Conservation (phyloP, 2,888 invertebrate species). For the Netelia virgata region DNA sequence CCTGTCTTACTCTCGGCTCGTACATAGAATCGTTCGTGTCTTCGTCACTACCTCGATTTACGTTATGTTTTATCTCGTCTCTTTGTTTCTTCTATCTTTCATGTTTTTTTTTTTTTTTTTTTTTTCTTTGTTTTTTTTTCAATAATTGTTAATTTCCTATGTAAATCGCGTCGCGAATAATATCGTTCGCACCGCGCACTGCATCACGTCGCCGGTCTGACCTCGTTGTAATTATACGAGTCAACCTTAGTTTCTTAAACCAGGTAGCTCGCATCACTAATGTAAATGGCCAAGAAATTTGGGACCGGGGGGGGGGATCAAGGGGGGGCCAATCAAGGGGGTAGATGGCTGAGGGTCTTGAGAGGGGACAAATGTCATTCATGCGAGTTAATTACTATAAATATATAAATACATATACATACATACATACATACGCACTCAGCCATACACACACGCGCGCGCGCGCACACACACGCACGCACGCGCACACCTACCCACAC, state of each 20-base stretch:
- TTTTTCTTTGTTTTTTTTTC: neutral
- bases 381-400: slow-evolving; percentile 38
- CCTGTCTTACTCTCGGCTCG: slow-evolving; percentile 12
- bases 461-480: neutral
- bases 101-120: neutral
- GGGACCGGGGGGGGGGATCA: neutral
- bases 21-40: slow-evolving; percentile 20
- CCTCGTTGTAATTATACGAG: slow-evolving; percentile 18
- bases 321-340: neutral
- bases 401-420: neutral
- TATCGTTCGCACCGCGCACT: slow-evolving; percentile 56
- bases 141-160: slow-evolving; percentile 39
- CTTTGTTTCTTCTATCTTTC: slow-evolving; percentile 1
- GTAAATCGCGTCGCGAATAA: slow-evolving; percentile 44
- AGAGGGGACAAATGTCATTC: slow-evolving; percentile 6
- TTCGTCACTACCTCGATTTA: slow-evolving; percentile 17
- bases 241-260: slow-evolving; percentile 22
- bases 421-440: no score
- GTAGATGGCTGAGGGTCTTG: neutral
- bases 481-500: neutral
- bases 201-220: slow-evolving; percentile 52
- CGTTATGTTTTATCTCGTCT: neutral
- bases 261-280: slow-evolving; percentile 49
- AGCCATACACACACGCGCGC: neutral
- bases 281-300: slow-evolving; percentile 15